phyloP scores from a whole-genome alignment of 23 tunicate genomes.

The Aplidium turbinatum region DNA sequence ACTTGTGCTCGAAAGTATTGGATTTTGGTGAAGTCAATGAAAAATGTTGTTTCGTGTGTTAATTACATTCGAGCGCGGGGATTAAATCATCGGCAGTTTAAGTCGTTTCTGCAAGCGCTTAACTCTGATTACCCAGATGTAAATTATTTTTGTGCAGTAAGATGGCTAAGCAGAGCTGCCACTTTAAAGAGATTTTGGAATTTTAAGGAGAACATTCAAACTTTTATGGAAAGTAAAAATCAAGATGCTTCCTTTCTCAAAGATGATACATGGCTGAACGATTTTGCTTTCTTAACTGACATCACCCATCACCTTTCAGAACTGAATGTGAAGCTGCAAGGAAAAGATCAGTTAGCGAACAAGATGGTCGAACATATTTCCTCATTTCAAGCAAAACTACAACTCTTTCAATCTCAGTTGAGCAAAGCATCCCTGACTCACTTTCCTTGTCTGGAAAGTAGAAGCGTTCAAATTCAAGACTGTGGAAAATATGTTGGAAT shows the following conservation, averaged over 20 bases:
- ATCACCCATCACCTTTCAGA: conserved; percentile 8
- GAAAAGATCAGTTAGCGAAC: conserved; percentile 9
- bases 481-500: no score
- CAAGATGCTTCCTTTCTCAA: conserved; percentile 23
- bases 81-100: no score
- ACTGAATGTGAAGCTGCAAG: conserved; percentile 31
- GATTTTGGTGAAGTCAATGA: background rate
- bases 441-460: no score
- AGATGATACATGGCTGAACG: conserved; percentile 27
- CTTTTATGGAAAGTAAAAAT: conserved; percentile 39
- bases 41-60: conserved; percentile 18
- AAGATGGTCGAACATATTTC: conserved; percentile 22
- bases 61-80: conserved; percentile 10
- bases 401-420: no score
- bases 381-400: conserved; percentile 25
- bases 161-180: conserved; percentile 48
- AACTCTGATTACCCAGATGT: conserved; percentile 39
- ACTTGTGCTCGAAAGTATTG: conserved; percentile 25
- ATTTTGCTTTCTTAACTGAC: conserved; percentile 14
- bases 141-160: conserved; percentile 20
- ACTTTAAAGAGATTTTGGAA: conserved; percentile 38
- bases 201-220: conserved; percentile 3
- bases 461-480: no score
- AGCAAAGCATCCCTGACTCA: no score
- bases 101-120: conserved; percentile 28